Evolutionary conservation across 2,113 vertebrate genomes (phyloP).

Genomic region (Brachyistius frenatus): DNA sequence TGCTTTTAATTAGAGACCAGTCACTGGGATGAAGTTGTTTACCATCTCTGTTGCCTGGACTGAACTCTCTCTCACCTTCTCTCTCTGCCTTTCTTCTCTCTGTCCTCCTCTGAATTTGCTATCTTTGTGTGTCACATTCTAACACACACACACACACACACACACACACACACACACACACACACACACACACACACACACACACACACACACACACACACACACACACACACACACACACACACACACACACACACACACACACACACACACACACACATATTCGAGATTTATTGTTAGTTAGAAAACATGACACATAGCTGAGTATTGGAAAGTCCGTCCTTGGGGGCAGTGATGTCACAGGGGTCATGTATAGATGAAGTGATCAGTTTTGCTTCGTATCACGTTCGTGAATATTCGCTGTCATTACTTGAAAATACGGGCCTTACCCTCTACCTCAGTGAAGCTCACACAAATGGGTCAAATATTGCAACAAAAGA

Average conservation of each 20-base stretch:
- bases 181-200: slow-evolving; percentile 11
- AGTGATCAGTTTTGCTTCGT: background rate
- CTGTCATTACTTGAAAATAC: slow-evolving; percentile 2
- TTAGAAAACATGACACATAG: background rate
- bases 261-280: slow-evolving; percentile 1
- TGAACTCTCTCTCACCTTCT: background rate
- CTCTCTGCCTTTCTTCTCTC: background rate
- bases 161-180: slow-evolving; percentile 10
- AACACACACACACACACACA: background rate
- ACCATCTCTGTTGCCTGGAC: slow-evolving; percentile 16
- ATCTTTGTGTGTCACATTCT: slow-evolving; percentile 8
- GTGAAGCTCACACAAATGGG: slow-evolving; percentile 38
- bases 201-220: slow-evolving; percentile 9
- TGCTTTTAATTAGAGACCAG: slow-evolving; percentile 69
- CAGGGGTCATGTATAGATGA: slow-evolving; percentile 5
- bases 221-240: slow-evolving; percentile 1
- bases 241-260: slow-evolving; percentile 9
- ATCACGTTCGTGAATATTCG: slow-evolving; percentile 6
- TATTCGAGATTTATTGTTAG: background rate
- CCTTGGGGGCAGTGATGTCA: background rate
- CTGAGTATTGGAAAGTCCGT: background rate
- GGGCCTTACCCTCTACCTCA: background rate
- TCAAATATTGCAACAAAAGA: slow-evolving; percentile 1
- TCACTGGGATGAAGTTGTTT: slow-evolving; percentile 35
- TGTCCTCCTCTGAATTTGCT: slow-evolving; percentile 8